Conservation (phyloP, 1,140 invertebrate species). For the Semibalanus balanoides region DNA sequence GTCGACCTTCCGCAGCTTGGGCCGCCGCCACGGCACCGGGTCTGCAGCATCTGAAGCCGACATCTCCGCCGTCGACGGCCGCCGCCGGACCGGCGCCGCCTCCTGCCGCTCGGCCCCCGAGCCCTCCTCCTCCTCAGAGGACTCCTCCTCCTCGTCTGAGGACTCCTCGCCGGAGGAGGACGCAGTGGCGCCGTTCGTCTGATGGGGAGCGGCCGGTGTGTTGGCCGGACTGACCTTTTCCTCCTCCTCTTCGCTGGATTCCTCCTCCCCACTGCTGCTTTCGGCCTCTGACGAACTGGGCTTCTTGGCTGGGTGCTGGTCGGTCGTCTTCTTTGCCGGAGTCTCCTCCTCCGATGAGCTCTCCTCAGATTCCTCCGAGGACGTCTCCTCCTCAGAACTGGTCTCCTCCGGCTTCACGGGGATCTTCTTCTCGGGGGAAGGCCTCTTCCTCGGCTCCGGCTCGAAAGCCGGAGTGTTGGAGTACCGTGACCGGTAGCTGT, state of each 20-base stretch:
- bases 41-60: not conserved
- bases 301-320: not conserved
- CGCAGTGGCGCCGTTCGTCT: too few relatives aligned
- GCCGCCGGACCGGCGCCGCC: not conserved
- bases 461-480: not conserved
- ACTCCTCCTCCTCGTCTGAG: not conserved
- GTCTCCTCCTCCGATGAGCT: not conserved
- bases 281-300: too few relatives aligned
- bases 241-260: too few relatives aligned
- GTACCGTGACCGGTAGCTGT: not conserved
- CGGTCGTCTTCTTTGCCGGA: not conserved
- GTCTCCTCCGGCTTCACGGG: not conserved
- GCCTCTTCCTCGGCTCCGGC: not conserved
- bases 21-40: conserved; percentile 3
- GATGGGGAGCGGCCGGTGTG: too few relatives aligned
- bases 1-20: not conserved
- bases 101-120: not conserved
- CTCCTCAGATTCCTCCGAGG: not conserved
- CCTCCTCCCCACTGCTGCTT: too few relatives aligned
- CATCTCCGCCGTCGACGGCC: not conserved
- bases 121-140: not conserved
- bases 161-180: not conserved
- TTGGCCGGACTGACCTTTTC: too few relatives aligned
- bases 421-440: not conserved
- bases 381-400: not conserved